These are phyloP conservation scores for Platalea minor DNA, from an alignment of 2,797 vertebrate genomes.

Conservation along the genomic window DNA sequence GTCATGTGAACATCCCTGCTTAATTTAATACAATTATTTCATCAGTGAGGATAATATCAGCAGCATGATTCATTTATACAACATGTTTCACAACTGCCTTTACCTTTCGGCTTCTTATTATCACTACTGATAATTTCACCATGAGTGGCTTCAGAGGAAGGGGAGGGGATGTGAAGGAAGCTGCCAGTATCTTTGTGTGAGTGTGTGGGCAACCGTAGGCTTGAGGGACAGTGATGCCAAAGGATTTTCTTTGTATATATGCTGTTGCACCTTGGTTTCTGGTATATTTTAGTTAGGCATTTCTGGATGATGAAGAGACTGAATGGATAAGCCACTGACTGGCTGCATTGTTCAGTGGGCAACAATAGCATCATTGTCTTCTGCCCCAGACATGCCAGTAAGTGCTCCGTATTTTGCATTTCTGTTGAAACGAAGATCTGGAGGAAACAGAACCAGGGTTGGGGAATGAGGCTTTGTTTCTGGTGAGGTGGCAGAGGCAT, in stretches of 20 bases:
- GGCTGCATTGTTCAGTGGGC: slow-evolving; percentile 25
- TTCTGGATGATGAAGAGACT: neutral
- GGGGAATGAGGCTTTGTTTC: slow-evolving; percentile 29
- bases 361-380: slow-evolving; percentile 45
- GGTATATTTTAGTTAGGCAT: neutral
- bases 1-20: slow-evolving; percentile 76
- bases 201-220: neutral
- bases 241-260: neutral
- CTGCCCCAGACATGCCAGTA: slow-evolving; percentile 35
- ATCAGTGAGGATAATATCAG: slow-evolving; percentile 79
- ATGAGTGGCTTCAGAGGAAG: slow-evolving; percentile 26
- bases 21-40: slow-evolving; percentile 84
- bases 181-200: neutral
- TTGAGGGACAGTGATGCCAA: neutral
- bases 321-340: slow-evolving; percentile 27
- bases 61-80: slow-evolving; percentile 77
- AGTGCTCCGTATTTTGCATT: slow-evolving; percentile 49
- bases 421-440: slow-evolving; percentile 51
- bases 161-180: neutral
- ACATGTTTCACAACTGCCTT: slow-evolving; percentile 63
- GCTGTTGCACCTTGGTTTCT: neutral
- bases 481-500: neutral
- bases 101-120: slow-evolving; percentile 56
- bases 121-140: slow-evolving; percentile 37
- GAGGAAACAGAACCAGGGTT: neutral